Conservation (phyloP, 2,888 invertebrate genomes). For the Drosophila pegasa region DNA sequence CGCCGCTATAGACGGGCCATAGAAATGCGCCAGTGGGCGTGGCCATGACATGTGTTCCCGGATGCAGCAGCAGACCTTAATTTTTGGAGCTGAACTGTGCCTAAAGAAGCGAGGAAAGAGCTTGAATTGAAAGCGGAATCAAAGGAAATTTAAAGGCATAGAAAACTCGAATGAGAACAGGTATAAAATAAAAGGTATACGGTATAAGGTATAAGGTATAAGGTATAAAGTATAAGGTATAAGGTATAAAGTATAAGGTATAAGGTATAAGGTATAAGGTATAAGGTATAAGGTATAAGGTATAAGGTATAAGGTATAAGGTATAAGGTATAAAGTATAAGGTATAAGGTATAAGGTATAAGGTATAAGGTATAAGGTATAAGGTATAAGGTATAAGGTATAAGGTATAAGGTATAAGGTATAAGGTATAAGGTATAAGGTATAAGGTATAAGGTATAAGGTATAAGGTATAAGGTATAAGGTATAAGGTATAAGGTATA, state of each 20-base stretch:
- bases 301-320: neutral
- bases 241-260: neutral
- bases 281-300: neutral
- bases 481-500: neutral
- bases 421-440: neutral
- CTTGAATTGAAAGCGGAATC: neutral
- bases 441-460: neutral
- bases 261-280: neutral
- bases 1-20: constrained; percentile 4
- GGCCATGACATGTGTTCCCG: constrained; percentile 5
- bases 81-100: constrained; percentile 1
- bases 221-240: neutral
- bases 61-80: constrained; percentile 15
- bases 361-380: neutral
- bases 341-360: neutral
- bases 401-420: neutral
- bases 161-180: neutral
- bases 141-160: neutral
- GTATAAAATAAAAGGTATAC: neutral
- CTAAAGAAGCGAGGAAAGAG: neutral
- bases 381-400: neutral
- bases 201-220: neutral
- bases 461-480: constrained; percentile 1
- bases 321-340: neutral
- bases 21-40: neutral